phyloP scores from a whole-genome alignment of 1,140 invertebrate species.

The Drosophila triauraria region DNA sequence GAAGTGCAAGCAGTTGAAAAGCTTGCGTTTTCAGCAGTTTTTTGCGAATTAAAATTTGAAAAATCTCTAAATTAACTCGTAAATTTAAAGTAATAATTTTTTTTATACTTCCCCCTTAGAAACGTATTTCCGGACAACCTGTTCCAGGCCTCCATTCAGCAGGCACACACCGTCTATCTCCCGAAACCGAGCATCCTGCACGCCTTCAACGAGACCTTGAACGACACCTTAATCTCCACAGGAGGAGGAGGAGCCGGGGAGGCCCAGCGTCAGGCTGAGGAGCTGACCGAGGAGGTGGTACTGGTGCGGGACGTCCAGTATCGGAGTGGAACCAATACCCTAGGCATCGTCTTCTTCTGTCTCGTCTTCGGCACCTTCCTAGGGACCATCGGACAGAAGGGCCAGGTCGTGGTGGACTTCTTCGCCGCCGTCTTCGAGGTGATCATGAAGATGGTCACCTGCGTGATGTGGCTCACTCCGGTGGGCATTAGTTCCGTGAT shows the following conservation, averaged over 20 bases:
- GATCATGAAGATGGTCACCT: constrained; percentile 95
- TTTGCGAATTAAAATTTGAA: not conserved
- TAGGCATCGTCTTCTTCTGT: constrained; percentile 95
- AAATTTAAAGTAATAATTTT: too few relatives aligned
- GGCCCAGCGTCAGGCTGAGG: constrained; percentile 70
- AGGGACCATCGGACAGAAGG: constrained; percentile 91
- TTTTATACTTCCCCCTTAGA: constrained; percentile 86
- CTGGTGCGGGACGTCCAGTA: constrained; percentile 86
- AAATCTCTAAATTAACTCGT: not conserved
- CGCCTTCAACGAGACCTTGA: constrained; percentile 78
- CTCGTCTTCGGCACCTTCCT: constrained; percentile 93
- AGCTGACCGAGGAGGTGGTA: constrained; percentile 71
- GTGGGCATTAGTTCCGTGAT: constrained; percentile 96
- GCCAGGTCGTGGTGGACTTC: constrained; percentile 92
- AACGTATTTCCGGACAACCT: constrained; percentile 96
- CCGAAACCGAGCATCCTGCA: constrained; percentile 79
- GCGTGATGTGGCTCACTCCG: constrained; percentile 95
- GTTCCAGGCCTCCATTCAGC: constrained; percentile 94
- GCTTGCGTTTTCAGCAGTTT: not conserved
- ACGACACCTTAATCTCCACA: constrained; percentile 84
- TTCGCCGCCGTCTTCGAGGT: constrained; percentile 94
- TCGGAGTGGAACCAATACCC: constrained; percentile 93
- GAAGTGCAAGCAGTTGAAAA: not conserved
- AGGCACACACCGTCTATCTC: constrained; percentile 90
- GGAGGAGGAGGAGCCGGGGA: constrained; percentile 59